Evolutionary conservation across 2,888 invertebrate genomes (phyloP), one percentile per base, ranked within the genome.

Genomic region (Sepioteuthis lessoniana): DNA sequence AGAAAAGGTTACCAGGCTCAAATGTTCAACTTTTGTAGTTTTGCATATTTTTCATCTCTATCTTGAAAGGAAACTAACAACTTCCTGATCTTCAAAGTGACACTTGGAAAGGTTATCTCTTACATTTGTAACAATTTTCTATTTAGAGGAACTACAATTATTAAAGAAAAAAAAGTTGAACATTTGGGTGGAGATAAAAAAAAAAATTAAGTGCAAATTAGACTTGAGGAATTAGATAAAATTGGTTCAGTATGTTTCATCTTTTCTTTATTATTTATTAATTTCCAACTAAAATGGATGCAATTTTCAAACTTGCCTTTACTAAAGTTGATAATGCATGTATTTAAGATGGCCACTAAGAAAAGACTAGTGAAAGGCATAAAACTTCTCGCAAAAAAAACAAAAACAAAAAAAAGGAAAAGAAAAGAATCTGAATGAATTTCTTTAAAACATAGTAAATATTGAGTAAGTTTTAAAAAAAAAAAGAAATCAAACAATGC

Each of bases 1-100:
- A n/a, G 76, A 76, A 76, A 76, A 76, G 76, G 76, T 76, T 76
- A 76, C n/a, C 76, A n/a, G 76, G 76, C 76, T 76, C n/a, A 76
- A 76, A n/a, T n/a, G n/a, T 19, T 76, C n/a, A 76, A 76, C 76
- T 76, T 76, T n/a, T 76, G n/a, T 76, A n/a, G 31, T 28, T 60
- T 28, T 60, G 28, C 60, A 47, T 47, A 47, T 47, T 55, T 76
- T 76, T 3, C 76, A 76, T n/a, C 76, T 60, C 55, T 76, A n/a
- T 31, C n/a, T 76, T 76, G 31, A 60, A 60, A 60, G 60, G 60
- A 60, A 60, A 60, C 76, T 16, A 76, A 76, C 76, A 76, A 76
- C 76, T 76, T 76, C n/a, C 76, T n/a, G n/a, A 76, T 76, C n/a
- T 76, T 76, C 76, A n/a, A n/a, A 76, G n/a, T n/a, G 13, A 76